Percentiles rank a stretch among this genome's conserved stretches.
Conservation (phyloP, 2,888 invertebrate species). For the Dryocosmus kuriphilus region DNA sequence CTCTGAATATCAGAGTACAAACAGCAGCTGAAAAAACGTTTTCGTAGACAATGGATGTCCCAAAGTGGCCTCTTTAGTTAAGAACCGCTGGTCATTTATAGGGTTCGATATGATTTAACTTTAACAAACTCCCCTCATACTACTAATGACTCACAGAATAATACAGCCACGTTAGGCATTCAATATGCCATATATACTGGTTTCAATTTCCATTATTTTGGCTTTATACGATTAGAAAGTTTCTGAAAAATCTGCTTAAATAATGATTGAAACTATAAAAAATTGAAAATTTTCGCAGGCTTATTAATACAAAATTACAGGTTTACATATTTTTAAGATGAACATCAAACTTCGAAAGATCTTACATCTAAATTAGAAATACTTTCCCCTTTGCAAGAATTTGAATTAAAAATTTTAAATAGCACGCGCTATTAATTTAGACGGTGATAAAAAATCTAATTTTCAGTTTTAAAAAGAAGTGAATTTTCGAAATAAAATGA, state of each 20-base stretch:
- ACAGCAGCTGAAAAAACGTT: conserved; percentile 29
- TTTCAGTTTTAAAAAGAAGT: too few species aligned
- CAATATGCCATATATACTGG: conserved; percentile 6
- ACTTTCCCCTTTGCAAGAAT: too few species aligned
- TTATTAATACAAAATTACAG: too few species aligned
- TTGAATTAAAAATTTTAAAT: too few species aligned
- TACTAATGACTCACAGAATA: conserved; percentile 26
- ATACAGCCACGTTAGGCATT: neutral
- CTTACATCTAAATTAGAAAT: too few species aligned
- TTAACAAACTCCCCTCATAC: conserved; percentile 35
- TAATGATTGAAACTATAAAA: too few species aligned
- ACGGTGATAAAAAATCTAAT: too few species aligned
- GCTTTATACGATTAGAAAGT: neutral
- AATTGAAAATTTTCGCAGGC: too few species aligned
- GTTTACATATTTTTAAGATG: too few species aligned
- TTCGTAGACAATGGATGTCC: neutral
- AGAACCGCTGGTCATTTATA: conserved; percentile 26
- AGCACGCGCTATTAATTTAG: neutral
- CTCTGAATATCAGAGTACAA: conserved; percentile 24
- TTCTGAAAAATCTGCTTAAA: neutral
- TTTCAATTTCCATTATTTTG: conserved; percentile 8
- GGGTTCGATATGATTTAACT: too few species aligned
- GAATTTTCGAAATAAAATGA: too few species aligned
- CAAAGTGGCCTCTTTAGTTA: neutral
- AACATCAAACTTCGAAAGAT: too few species aligned